Percentiles rank a stretch among this genome's conserved stretches.
Conservation (phyloP, 2,113 vertebrate genomes). For the Pelvicachromis taeniatus region DNA sequence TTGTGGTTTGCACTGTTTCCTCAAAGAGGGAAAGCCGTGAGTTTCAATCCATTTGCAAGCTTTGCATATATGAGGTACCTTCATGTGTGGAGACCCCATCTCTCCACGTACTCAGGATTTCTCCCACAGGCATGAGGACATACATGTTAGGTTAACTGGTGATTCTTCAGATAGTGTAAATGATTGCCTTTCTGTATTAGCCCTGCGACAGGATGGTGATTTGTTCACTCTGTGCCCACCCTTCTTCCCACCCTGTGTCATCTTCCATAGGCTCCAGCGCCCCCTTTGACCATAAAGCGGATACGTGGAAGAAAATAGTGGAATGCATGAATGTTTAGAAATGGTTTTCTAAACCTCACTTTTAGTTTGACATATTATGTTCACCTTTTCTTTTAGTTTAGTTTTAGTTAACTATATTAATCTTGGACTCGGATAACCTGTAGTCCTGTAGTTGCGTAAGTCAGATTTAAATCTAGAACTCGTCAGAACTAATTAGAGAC, state of each 20-base stretch:
- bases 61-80: not conserved
- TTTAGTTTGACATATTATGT: not conserved
- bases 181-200: not conserved
- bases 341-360: not conserved
- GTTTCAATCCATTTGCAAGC: not conserved
- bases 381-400: not conserved
- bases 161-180: not conserved
- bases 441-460: not conserved
- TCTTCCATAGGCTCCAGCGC: accelerated
- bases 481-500: not conserved
- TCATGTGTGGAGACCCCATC: not conserved
- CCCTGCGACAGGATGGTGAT: not conserved
- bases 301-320: not conserved
- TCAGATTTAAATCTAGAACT: not conserved
- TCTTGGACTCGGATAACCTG: not conserved
- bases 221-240: not conserved
- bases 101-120: not conserved
- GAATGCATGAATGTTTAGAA: not conserved
- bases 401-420: not conserved
- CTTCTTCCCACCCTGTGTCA: not conserved
- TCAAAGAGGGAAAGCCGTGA: not conserved
- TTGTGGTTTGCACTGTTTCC: not conserved
- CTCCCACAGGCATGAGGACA: not conserved
- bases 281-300: not conserved
- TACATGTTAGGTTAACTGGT: not conserved